These are phyloP conservation scores for Poliocrania exsul DNA, from an alignment of 2,797 vertebrate genomes.

Conservation along the genomic window DNA sequence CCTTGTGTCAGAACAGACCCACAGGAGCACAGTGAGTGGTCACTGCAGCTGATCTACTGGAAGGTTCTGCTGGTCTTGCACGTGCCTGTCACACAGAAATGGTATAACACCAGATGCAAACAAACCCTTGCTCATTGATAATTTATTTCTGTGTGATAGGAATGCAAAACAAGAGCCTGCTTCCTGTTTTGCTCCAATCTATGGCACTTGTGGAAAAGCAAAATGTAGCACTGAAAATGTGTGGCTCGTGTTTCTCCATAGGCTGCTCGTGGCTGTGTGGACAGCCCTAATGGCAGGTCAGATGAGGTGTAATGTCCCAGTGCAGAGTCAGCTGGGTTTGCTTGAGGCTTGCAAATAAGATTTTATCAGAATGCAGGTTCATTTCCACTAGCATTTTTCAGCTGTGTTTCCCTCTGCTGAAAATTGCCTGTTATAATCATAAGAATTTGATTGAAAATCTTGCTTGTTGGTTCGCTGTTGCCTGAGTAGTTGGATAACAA, in stretches of 20 bases:
- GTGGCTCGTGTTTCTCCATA: rapidly evolving
- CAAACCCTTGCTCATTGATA: not conserved
- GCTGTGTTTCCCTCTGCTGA: not conserved
- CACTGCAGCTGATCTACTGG: not conserved
- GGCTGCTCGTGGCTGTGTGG: not conserved
- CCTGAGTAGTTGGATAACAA: not conserved
- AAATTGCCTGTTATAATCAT: not conserved
- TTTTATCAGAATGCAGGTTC: not conserved
- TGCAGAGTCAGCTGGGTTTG: not conserved
- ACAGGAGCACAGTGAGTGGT: rapidly evolving
- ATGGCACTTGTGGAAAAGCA: not conserved
- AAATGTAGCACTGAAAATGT: rapidly evolving
- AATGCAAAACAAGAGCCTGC: not conserved
- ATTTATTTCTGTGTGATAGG: not conserved
- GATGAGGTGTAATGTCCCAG: not conserved
- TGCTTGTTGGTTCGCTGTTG: rapidly evolving
- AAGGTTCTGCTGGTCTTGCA: not conserved
- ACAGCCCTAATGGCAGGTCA: not conserved
- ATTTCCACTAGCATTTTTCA: not conserved
- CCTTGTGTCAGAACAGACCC: not conserved
- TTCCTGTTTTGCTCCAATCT: not conserved
- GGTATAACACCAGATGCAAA: not conserved
- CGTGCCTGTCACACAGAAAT: rapidly evolving
- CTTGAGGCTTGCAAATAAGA: not conserved
- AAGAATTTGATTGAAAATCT: not conserved